Evolutionary conservation across 2,113 vertebrate species (phyloP), one percentile per base, ranked within the genome.

Genomic region (Bos indicus): DNA sequence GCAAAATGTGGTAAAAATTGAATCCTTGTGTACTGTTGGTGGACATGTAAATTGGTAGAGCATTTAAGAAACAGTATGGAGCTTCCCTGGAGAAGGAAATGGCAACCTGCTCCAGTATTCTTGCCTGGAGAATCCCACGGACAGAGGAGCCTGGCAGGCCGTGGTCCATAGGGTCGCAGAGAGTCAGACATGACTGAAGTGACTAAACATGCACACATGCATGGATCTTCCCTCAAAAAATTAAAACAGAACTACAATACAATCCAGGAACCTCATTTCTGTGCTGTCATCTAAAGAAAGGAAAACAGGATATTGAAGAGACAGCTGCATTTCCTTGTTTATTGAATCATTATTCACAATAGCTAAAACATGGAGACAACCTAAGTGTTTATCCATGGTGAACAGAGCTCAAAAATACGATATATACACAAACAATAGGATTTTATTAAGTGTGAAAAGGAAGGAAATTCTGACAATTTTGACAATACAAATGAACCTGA

Each of bases 191-290:
- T 1, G 4, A 67, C 33, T 67, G 17, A 21, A 67, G 5, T 2
- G 5, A 71, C 64, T 71, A 12, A 71, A 9, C n/a, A 71, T 2
- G n/a, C 9, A 36, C 0, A 0, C n/a, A 71, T 6, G 4, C n/a
- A 36, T 23, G 19, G n/a, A 36, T 21, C n/a, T 12, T 36, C 33
- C 25, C 52, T 2, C 5, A 5, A 54, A 59, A 51, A 87, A 51
- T 16, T 93, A 59, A 92, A 92, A 83, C 23, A 71, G 36, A 84
- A 56, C 48, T 83, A 67, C 17, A 8, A 71, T 67, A 56, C 5
- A 36, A 33, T 83, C 59, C 78, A 67, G 7, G 16, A 83, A 43
- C 64, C 26, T 51, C 48, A 67, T 21, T 56, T 46, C 36, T 71
- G 13, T 43, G n/a, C 67, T n/a, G 36, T 17, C 36, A 46, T 17